Evolutionary conservation across 1,140 invertebrate species (phyloP).

Genomic region (Gerris buenoi): DNA sequence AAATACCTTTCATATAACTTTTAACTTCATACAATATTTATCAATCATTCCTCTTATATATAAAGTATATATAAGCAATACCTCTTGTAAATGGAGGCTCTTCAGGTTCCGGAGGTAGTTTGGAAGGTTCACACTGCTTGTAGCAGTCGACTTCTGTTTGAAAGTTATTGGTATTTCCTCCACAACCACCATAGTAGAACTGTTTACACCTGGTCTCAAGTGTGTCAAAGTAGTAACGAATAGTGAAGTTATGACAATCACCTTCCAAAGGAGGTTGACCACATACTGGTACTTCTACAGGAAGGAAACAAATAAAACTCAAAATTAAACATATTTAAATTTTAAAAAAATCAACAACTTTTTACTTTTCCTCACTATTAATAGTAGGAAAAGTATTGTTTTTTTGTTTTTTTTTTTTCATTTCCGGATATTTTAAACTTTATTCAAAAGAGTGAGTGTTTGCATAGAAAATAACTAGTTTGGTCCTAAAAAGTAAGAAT

Average conservation of each 20-base stretch:
- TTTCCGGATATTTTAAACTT: too few species aligned
- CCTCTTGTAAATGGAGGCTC: constrained; percentile 27
- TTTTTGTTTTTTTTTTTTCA: too few species aligned
- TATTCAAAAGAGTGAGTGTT: too few species aligned
- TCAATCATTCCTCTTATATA: too few species aligned
- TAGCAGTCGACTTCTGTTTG: constrained; percentile 46
- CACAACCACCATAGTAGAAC: constrained; percentile 71
- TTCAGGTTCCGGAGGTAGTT: constrained; percentile 22
- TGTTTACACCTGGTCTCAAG: constrained; percentile 47
- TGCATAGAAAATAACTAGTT: too few species aligned
- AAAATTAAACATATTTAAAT: too few species aligned
- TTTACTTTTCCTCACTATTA: too few species aligned
- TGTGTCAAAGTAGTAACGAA: constrained; percentile 73
- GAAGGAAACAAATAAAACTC: too few species aligned
- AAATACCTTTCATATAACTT: not conserved
- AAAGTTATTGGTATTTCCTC: constrained; percentile 70
- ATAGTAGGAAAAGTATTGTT: too few species aligned
- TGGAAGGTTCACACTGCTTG: constrained; percentile 37
- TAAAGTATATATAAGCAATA: too few species aligned
- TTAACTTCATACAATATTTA: not conserved
- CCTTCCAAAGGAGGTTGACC: constrained; percentile 56
- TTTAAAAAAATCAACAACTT: too few species aligned
- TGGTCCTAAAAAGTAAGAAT: too few species aligned
- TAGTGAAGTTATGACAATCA: constrained; percentile 59
- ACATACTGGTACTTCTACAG: constrained; percentile 54